Evolutionary conservation across 2,888 invertebrate species (phyloP), one percentile per base, ranked within the genome.

Genomic region (Zootermopsis nevadensis): DNA sequence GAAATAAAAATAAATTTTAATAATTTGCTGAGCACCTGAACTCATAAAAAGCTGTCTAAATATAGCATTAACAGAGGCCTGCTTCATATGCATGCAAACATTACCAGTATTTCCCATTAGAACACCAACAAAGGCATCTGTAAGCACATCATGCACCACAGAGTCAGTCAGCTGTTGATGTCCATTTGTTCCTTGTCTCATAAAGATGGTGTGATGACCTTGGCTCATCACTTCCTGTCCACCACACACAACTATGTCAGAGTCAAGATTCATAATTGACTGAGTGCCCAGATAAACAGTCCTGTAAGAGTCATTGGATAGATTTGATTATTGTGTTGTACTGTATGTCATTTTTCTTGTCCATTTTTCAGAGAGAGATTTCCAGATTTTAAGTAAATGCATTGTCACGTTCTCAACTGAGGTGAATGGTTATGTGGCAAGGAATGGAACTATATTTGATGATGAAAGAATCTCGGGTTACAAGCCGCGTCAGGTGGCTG

Each of bases 211-310:
- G 88, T 96, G 96, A 1, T 94, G 94, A 6, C 95, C 93, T 89
- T 92, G 91, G 82, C 94, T 94, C 97, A 97, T 97, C 86, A 90
- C 94, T 89, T 97, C 97, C 90, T 96, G 96, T 0, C 97, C 97
- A 48, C 96, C 96, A 86, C 94, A 94, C 31, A 97, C 91, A 7
- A 95, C 92, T 85, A 96, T 90, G 35, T 90, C 89, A 3, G 93
- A 90, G 87, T 95, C 95, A 8, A 94, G 94, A 80, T 90, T 88
- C 85, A 91, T 91, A 83, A 96, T 94, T 0, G 95, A 91, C 88
- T 94, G 93, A 86, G 91, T 94, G 22, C 93, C 96, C 86, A 94
- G 89, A 30, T 90, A 91, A 53, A 96, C 93, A 48, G 94, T 89
- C 89, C 94, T 94, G 60, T 60, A 60, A 60, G n/a, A 60, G n/a